Evolutionary conservation across 92 coral and sea anemone genomes (phyloP), one percentile per base, ranked within the genome.

Genomic region (Phenganax marumi): DNA sequence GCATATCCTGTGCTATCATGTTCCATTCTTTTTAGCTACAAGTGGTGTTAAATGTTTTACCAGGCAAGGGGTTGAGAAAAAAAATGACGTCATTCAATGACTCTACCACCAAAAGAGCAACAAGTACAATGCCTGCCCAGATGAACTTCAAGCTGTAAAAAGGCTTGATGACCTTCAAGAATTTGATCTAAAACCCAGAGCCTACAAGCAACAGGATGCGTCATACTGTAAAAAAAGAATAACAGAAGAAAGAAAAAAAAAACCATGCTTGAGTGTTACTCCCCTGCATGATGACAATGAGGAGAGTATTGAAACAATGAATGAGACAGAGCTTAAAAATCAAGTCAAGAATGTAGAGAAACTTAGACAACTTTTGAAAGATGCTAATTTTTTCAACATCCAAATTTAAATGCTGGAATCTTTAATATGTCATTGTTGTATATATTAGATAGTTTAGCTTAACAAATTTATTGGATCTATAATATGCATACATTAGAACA

Each of bases 31-130:
- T 18, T 48, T 70, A 70, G 76, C 14, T 8, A 46, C 76, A n/a
- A 21, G 54, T 70, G 76, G 76, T 70, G 56, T 70, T 2, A 70
- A 70, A 70, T n/a, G 56, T 47, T 70, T 70, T n/a, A 70, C 76
- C 8, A 55, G 76, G 2, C 76, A 70, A 70, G 76, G 76, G 5
- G 76, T 70, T 70, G 76, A 70, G 33, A 70, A 70, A n/a, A 18
- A 10, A 7, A 43, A 70, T 70, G 76, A 70, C 16, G 76, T 70
- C 5, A 47, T 70, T 10, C 23, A 55, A 11, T 7, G 56, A 46
- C 56, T 70, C 18, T 70, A 70, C 33, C 76, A 70, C 56, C 56
- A 14, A 18, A 70, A 70, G 39, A 70, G 76, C 48, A 70, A 70
- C 56, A 70, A 70, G 56, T 70, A 46, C 48, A 55, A 70, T 70